phyloP scores from a whole-genome alignment of 2,113 vertebrate species.

The Scartelaos histophorus region DNA sequence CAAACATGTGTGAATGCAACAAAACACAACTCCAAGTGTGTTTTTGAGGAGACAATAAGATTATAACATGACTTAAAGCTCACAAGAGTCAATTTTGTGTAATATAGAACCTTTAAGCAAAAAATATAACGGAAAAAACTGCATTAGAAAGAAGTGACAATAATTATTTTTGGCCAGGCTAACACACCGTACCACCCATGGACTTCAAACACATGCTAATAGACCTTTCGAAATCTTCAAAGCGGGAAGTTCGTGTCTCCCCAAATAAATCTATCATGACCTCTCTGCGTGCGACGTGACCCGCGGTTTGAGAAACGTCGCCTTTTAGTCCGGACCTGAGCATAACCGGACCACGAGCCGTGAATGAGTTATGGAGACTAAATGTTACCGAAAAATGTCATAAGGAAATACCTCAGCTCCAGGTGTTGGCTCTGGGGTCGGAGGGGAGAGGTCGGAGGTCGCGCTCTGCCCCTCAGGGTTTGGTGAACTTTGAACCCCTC shows the following conservation, averaged over 20 bases:
- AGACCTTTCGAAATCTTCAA: conserved; percentile 2
- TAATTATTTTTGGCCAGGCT: neutral
- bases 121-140: neutral
- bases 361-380: conserved; percentile 45
- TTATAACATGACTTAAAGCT: too few relatives aligned
- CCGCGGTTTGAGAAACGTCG: neutral
- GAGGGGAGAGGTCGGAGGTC: conserved; percentile 64
- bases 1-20: too few relatives aligned
- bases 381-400: conserved; percentile 57
- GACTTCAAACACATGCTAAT: conserved; percentile 1
- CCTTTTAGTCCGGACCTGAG: neutral
- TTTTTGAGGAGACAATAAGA: too few relatives aligned
- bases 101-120: neutral
- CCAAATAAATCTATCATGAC: neutral
- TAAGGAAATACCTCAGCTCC: conserved; percentile 72
- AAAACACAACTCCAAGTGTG: too few relatives aligned
- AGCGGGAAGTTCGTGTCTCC: neutral
- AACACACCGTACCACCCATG: neutral
- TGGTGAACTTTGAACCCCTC: conserved; percentile 62
- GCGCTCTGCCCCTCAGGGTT: conserved; percentile 61
- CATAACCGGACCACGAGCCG: neutral
- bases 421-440: conserved; percentile 65
- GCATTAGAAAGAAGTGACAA: neutral
- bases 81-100: too few relatives aligned
- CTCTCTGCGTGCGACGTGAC: neutral